Base-by-base conservation (phyloP, 2,888 invertebrate genomes). In the Branchellion lobata region DNA sequence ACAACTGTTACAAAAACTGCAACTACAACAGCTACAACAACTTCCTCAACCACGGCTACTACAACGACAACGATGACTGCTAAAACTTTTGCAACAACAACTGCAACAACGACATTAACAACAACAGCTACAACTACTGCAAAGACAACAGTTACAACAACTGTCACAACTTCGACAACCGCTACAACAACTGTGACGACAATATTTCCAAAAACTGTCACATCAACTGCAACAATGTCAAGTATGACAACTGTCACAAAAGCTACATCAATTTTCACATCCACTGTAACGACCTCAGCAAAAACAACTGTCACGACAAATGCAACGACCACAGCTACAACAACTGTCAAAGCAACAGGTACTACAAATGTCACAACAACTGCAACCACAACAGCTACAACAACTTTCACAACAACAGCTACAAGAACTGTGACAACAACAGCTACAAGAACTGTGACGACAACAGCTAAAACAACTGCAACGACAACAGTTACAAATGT, bases 191-290 rank as follows among this genome's bases (percentile, higher is more conserved):
- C 71, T 11, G 21, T 21, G 3, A 27, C 71, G 21, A 71, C 71
- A 8, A 5, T 21, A 8, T 27, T 31, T 33, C 3, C 2, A 11
- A 31, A 3, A 3, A 71, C 27, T 31, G 21, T 8, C 8, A 21
- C 21, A 29, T 2, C 36, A 34, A 47, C 74, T n/a, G n/a, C n/a
- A 34, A 47, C 74, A 3, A 36, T 40, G 5, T 14, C 27, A 47
- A 40, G 8, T 40, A 74, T 57, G 8, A 57, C 76, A n/a, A 53
- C 76, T n/a, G 24, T 61, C 5, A 53, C 77, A 61, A 36, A 29
- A 31, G 18, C 77, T 53, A 61, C 77, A 5, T 14, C 47, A 3
- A 27, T 3, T 5, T 2, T 21, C 3, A 24, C 51, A 18, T 3
- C 47, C 11, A 74, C 47, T 18, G 24, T 11, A 24, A 2, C 27